These are phyloP conservation scores for Beroe forskalii DNA, from an alignment of 37 sponge, comb jelly and placozoan species.

Conservation along the genomic window DNA sequence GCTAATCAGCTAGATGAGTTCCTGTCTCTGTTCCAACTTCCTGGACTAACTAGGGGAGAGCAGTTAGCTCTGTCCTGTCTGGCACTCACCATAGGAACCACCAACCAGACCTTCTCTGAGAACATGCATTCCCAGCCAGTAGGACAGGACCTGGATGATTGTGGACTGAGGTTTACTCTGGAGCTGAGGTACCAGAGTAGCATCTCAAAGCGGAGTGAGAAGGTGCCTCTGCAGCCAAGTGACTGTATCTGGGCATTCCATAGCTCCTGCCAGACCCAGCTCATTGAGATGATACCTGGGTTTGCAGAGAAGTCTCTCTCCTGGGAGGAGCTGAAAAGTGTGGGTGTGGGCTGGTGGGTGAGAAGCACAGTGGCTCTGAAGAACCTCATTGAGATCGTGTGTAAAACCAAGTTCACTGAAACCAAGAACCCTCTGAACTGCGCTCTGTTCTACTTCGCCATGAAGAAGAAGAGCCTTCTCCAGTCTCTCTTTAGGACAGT, in stretches of 20 bases:
- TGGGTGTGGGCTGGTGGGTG: constrained; percentile 95
- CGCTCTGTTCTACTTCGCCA: constrained; percentile 91
- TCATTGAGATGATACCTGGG: constrained; percentile 81
- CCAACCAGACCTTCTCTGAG: constrained; percentile 27
- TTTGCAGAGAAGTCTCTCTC: constrained; percentile 71
- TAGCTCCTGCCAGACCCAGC: constrained; percentile 82
- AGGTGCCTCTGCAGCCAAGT: constrained; percentile 63
- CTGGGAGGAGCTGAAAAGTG: constrained; percentile 82
- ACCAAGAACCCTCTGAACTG: constrained; percentile 89
- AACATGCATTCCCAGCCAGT: background rate
- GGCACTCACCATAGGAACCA: constrained; percentile 79
- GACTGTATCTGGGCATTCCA: constrained; percentile 97
- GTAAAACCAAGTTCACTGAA: constrained; percentile 78
- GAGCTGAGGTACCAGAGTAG: constrained; percentile 72
- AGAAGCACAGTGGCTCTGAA: constrained; percentile 79
- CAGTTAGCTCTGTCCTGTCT: constrained; percentile 79
- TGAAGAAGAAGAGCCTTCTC: constrained; percentile 83
- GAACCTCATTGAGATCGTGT: constrained; percentile 81
- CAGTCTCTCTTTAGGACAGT: constrained; percentile 72
- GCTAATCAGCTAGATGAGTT: background rate
- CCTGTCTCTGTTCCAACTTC: constrained; percentile 66
- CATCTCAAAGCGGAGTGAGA: constrained; percentile 48
- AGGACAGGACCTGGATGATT: constrained; percentile 90
- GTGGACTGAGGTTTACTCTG: constrained; percentile 86
- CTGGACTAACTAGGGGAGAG: constrained; percentile 78